Evolutionary conservation across 1,140 invertebrate species (phyloP).

Genomic region (Rhyzopertha dominica): DNA sequence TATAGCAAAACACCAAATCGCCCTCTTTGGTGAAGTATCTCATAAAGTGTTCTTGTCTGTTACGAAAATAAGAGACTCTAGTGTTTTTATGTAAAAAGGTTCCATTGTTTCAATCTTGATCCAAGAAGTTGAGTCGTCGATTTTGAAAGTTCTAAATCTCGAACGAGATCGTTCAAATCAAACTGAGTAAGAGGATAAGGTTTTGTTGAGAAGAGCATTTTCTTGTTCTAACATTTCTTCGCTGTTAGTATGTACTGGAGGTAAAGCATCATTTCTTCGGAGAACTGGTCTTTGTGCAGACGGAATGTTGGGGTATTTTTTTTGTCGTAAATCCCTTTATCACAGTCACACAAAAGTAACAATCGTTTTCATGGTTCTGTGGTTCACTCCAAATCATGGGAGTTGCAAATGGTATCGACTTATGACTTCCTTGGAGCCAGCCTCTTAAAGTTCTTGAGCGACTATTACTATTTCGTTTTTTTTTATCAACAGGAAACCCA

Average conservation of each 20-base stretch:
- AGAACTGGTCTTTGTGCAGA: constrained; percentile 5
- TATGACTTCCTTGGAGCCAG: constrained; percentile 14
- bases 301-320: constrained; percentile 14
- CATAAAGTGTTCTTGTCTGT: too few relatives aligned
- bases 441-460: constrained; percentile 9
- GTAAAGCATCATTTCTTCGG: constrained; percentile 4
- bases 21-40: constrained; percentile 6
- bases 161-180: too few relatives aligned
- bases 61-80: too few relatives aligned
- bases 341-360: constrained; percentile 29
- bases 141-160: too few relatives aligned
- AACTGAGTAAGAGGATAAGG: constrained; percentile 10
- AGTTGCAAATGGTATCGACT: constrained; percentile 22
- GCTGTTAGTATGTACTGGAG: too few relatives aligned
- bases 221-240: too few relatives aligned
- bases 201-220: background rate
- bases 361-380: constrained; percentile 25
- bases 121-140: constrained; percentile 5
- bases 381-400: constrained; percentile 28
- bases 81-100: too few relatives aligned
- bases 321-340: constrained; percentile 8
- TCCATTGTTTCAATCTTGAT: too few relatives aligned
- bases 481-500: constrained; percentile 9
- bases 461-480: constrained; percentile 9
- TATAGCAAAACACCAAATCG: constrained; percentile 13